phyloP scores from a whole-genome alignment of 2,888 invertebrate genomes.

The Lithodes maja region DNA sequence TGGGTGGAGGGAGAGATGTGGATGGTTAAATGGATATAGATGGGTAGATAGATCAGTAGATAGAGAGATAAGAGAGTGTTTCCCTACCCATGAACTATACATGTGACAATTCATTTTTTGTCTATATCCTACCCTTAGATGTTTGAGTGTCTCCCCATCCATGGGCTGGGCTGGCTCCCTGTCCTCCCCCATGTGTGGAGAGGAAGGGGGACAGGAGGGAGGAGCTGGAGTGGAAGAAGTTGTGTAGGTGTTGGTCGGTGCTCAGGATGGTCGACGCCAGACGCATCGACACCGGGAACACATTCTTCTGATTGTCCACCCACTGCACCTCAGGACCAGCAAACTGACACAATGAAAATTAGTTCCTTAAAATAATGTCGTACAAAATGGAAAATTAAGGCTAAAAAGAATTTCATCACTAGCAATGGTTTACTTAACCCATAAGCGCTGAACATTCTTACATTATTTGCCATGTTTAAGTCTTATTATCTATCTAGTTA shows the following conservation, averaged over 20 bases:
- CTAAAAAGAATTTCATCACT: no score
- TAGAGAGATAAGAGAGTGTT: no score
- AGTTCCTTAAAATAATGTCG: not conserved
- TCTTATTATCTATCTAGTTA: no score
- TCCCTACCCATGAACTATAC: no score
- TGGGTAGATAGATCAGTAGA: no score
- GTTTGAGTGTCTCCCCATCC: slow-evolving; percentile 61
- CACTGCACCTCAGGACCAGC: slow-evolving; percentile 93
- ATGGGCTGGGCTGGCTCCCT: slow-evolving; percentile 53
- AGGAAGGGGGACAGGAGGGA: slow-evolving; percentile 79
- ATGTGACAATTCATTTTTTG: no score
- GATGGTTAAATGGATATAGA: no score
- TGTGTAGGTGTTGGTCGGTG: slow-evolving; percentile 89
- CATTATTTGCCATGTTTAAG: no score
- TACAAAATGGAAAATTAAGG: no score
- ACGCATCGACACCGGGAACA: slow-evolving; percentile 89
- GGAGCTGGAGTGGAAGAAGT: slow-evolving; percentile 90
- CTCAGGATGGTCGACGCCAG: slow-evolving; percentile 94
- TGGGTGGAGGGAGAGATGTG: no score
- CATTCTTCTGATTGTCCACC: slow-evolving; percentile 92
- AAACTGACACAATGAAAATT: slow-evolving; percentile 76
- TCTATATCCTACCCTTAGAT: slow-evolving; percentile 50
- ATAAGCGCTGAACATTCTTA: no score
- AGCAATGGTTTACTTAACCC: no score
- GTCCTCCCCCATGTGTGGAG: slow-evolving; percentile 38